Conservation (phyloP, 2,113 vertebrate species). For the Aldabrachelys gigantea region DNA sequence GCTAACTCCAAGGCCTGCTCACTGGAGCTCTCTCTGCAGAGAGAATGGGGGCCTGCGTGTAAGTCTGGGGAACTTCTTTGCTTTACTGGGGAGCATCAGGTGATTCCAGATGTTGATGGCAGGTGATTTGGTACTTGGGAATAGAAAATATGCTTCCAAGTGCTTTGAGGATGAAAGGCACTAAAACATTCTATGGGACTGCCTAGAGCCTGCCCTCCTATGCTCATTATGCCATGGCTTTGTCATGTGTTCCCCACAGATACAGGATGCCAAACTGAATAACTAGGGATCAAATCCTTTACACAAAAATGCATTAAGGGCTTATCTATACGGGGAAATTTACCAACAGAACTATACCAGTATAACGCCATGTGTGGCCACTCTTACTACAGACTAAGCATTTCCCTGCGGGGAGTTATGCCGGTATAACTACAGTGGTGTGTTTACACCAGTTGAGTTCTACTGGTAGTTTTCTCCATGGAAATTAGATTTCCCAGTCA, state of each 20-base stretch:
- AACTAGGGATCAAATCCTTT: background rate
- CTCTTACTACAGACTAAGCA: background rate
- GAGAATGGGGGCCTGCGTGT: background rate
- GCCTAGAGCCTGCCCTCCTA: slow-evolving; percentile 28
- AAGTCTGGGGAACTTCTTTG: background rate
- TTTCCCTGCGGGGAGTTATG: background rate
- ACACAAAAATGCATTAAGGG: background rate
- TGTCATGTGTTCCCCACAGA: slow-evolving; percentile 32
- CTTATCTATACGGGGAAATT: background rate
- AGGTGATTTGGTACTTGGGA: background rate
- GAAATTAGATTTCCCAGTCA: background rate
- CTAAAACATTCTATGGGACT: slow-evolving; percentile 4
- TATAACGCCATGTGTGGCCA: background rate
- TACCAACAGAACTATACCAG: background rate
- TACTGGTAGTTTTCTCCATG: too few relatives aligned
- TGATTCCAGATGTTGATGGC: background rate
- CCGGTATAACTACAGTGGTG: background rate
- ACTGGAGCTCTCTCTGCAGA: too few relatives aligned
- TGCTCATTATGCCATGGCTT: background rate
- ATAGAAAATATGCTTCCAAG: background rate
- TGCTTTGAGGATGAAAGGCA: background rate
- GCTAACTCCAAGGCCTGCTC: background rate
- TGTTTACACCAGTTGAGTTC: background rate
- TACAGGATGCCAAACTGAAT: fast-evolving
- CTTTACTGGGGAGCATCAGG: slow-evolving; percentile 29